Evolutionary conservation across 2,888 invertebrate species (phyloP).

Genomic region (Ophion ventricosus): DNA sequence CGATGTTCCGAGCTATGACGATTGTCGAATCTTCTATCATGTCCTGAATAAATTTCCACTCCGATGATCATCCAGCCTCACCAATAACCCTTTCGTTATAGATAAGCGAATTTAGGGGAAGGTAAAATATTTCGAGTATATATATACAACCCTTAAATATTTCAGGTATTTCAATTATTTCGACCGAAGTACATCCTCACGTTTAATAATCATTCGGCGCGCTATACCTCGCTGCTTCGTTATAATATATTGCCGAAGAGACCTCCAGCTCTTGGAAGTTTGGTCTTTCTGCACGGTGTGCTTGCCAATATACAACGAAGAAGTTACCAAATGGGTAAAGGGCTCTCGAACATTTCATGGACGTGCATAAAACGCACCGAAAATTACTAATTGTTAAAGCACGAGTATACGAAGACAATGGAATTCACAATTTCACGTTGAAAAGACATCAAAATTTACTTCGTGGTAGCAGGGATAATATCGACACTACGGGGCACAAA

Average conservation of each 20-base stretch:
- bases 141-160: conserved; percentile 32
- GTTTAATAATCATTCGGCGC: conserved; percentile 30
- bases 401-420: conserved; percentile 4
- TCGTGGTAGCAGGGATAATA: not conserved
- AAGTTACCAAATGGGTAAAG: conserved; percentile 10
- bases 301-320: not conserved
- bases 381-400: not conserved
- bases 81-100: not conserved
- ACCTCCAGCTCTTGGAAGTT: conserved; percentile 15
- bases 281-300: not conserved
- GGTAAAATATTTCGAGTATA: conserved; percentile 1
- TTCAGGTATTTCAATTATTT: conserved; percentile 42
- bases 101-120: not conserved
- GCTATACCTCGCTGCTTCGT: conserved; percentile 9
- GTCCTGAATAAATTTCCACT: too few relatives aligned
- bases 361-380: not conserved
- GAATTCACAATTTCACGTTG: conserved; percentile 17
- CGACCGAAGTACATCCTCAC: conserved; percentile 25
- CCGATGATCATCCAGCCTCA: not conserved
- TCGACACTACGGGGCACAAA: not conserved
- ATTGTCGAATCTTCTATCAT: not conserved
- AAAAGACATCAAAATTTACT: conserved; percentile 6
- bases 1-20: not conserved
- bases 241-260: conserved; percentile 9
- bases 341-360: conserved; percentile 21